phyloP scores from a whole-genome alignment of 2,888 invertebrate species.

The Biston stratarius region DNA sequence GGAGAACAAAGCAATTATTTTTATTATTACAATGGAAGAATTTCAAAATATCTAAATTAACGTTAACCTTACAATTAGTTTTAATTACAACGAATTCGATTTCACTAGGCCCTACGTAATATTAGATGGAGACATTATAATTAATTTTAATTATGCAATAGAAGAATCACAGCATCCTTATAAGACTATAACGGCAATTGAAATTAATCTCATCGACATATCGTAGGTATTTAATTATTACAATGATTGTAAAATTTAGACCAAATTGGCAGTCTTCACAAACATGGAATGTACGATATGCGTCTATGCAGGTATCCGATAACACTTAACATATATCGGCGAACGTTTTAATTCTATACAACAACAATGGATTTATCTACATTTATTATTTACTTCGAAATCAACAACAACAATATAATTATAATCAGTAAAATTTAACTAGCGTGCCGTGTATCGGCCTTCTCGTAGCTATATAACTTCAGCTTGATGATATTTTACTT shows the following conservation, averaged over 20 bases:
- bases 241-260: constrained; percentile 86
- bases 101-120: constrained; percentile 83
- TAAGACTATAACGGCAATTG: constrained; percentile 84
- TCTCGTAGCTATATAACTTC: constrained; percentile 33
- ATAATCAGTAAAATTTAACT: constrained; percentile 45
- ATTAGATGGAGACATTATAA: constrained; percentile 79
- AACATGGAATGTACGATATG: constrained; percentile 87
- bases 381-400: constrained; percentile 64
- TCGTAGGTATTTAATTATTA: constrained; percentile 81
- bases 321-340: constrained; percentile 82
- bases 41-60: constrained; percentile 81
- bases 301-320: constrained; percentile 85
- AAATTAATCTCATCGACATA: constrained; percentile 84
- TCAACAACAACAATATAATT: constrained; percentile 67
- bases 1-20: constrained; percentile 70
- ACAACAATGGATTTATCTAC: constrained; percentile 81
- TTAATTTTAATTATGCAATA: constrained; percentile 82
- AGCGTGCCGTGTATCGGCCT: constrained; percentile 43
- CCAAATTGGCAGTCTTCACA: constrained; percentile 86
- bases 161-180: constrained; percentile 86
- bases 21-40: constrained; percentile 78
- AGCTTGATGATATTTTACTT: constrained; percentile 44
- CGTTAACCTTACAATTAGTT: constrained; percentile 70
- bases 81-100: constrained; percentile 83
- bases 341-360: constrained; percentile 80